phyloP scores from a whole-genome alignment of 2,113 vertebrate genomes.

The Chaetura pelagica region DNA sequence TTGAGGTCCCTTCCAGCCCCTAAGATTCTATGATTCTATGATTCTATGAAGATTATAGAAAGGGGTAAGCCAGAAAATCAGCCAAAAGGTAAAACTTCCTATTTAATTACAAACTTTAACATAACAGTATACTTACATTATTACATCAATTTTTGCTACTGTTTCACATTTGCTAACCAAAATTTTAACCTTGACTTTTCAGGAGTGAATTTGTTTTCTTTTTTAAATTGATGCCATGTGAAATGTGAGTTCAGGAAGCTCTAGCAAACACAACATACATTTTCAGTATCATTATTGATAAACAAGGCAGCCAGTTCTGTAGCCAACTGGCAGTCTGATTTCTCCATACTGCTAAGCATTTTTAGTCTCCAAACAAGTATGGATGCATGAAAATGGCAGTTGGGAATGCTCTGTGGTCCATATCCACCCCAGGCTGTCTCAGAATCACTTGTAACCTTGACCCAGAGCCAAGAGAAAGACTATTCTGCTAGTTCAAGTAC shows the following conservation, averaged over 20 bases:
- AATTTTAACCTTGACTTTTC: not conserved
- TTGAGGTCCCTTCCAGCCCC: too few species aligned
- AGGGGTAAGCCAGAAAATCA: not conserved
- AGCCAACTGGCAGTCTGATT: not conserved
- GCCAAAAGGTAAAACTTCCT: not conserved
- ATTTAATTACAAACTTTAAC: not conserved
- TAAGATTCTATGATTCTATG: too few species aligned
- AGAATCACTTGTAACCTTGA: not conserved
- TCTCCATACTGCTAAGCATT: not conserved
- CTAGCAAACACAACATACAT: not conserved
- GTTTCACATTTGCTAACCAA: not conserved
- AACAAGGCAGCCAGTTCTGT: not conserved
- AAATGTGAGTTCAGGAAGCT: not conserved
- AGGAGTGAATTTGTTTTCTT: not conserved
- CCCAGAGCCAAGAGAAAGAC: fast-evolving
- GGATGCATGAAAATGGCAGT: not conserved
- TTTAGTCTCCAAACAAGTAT: not conserved
- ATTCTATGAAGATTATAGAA: not conserved
- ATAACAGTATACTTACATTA: not conserved
- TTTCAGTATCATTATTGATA: not conserved
- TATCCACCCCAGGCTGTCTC: not conserved
- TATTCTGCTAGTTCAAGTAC: not conserved
- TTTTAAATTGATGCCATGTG: not conserved
- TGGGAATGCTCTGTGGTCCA: not conserved
- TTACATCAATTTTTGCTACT: not conserved